Conservation (phyloP, 2,797 vertebrate species). For the Glyptemys insculpta region DNA sequence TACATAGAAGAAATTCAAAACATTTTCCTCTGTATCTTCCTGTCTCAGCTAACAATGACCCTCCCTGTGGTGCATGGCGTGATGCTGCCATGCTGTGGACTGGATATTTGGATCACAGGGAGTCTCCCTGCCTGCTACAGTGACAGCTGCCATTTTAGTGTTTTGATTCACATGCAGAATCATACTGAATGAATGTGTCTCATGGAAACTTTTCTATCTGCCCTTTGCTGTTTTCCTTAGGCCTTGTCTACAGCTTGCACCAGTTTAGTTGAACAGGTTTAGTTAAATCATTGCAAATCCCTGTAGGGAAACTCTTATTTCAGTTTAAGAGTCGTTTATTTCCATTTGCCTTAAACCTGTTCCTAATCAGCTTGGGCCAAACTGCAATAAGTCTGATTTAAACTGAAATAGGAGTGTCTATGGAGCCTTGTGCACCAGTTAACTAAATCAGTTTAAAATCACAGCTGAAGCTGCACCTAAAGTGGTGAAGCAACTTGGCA, state of each 20-base stretch:
- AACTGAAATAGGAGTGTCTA: not conserved
- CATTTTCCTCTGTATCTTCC: not conserved
- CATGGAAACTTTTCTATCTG: not conserved
- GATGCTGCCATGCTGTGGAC: not conserved
- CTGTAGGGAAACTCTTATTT: not conserved
- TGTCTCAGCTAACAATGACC: not conserved
- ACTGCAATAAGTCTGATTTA: not conserved
- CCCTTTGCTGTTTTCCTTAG: not conserved
- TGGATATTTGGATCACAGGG: not conserved
- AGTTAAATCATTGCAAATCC: not conserved
- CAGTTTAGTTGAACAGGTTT: not conserved
- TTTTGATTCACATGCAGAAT: not conserved
- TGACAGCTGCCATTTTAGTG: not conserved
- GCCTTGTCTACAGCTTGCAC: not conserved
- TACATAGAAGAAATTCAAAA: not conserved
- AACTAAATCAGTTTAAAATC: not conserved
- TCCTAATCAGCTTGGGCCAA: not conserved
- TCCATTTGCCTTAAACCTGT: not conserved
- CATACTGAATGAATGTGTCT: not conserved
- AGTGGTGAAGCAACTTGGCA: not conserved
- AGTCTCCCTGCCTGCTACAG: not conserved
- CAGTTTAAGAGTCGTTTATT: not conserved
- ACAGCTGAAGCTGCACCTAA: not conserved
- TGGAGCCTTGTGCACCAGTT: not conserved
- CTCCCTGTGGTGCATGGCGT: not conserved